Conservation (phyloP, 2,113 vertebrate genomes). For the Cryptotis parvus region DNA sequence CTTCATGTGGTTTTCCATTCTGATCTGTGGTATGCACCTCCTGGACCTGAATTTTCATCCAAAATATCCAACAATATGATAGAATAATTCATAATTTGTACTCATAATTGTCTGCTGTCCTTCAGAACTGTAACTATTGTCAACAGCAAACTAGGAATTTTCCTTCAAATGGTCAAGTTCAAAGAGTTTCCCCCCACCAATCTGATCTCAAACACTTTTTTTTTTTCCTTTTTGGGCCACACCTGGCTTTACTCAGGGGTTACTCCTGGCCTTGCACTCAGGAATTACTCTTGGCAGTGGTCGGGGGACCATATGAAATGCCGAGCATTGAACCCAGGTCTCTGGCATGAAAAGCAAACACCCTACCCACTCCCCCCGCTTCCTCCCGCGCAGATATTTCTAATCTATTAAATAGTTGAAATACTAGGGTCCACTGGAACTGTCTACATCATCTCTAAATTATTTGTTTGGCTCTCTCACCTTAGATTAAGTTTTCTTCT, state of each 20-base stretch:
- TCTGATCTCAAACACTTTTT: not conserved
- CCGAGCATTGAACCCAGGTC: no score
- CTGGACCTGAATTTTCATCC: not conserved
- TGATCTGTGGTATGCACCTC: fast-evolving
- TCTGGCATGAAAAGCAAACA: no score
- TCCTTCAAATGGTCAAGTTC: not conserved
- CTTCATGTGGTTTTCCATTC: no score
- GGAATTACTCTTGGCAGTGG: no score
- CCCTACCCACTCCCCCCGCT: no score
- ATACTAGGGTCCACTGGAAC: not conserved
- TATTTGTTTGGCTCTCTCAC: not conserved
- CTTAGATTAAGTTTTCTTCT: not conserved
- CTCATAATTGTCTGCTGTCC: not conserved
- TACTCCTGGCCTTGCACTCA: no score
- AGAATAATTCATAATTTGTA: not conserved
- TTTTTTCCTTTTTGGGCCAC: no score
- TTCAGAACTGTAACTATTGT: not conserved
- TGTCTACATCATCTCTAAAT: not conserved
- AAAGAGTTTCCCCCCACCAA: no score
- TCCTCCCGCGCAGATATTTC: not conserved
- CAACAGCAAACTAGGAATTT: not conserved
- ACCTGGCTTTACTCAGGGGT: no score
- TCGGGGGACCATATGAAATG: no score
- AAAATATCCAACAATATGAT: not conserved
- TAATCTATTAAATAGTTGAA: not conserved